Evolutionary conservation across 2,113 vertebrate genomes (phyloP), one percentile per base, ranked within the genome.

Genomic region (Eudyptes chrysolophus): DNA sequence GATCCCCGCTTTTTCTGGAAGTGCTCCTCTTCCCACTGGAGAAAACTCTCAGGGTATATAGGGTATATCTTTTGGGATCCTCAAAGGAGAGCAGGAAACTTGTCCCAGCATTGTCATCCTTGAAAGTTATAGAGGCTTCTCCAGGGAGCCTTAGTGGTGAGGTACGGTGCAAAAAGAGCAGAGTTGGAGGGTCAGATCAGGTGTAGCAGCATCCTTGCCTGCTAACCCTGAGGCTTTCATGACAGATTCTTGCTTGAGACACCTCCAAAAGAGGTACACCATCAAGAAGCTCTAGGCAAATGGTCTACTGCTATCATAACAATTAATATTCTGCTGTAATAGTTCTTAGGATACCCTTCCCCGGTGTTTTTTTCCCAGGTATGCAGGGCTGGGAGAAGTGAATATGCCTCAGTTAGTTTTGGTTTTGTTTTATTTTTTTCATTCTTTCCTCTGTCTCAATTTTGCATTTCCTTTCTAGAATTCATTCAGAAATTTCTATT

Each of bases 151-250:
- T 52, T 13, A 18, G 32, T 36, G 68, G 32, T 12, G 34, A 34
- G 72, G n/a, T 22, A 7, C 8, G 7, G 12, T 14, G 30, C 4
- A 26, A 46, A 14, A 18, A 19, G 14, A 49, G 13, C 40, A 36
- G 52, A 8, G 48, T 3, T 21, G 54, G 58, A 11, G 17, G 11
- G 3, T 13, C 51, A 9, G 36, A 2, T 19, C 1, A 2, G 18
- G 3, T n/a, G 12, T 9, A 29, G 60, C 36, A 29, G 54, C 16
- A 2, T 52, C 84, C 84, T 58, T 13, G 9, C n/a, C 36, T 78
- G 48, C 60, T 48, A 22, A 58, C 26, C 32, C 60, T 1, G 1
- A 25, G 21, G 57, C 15, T 36, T 84, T 48, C 7, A 2, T 3
- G 55, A 52, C 27, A 17, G 21, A 5, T 27, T 70, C 42, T 44